Evolutionary conservation across 2,888 invertebrate genomes (phyloP).

Genomic region (Pheosia tremula): DNA sequence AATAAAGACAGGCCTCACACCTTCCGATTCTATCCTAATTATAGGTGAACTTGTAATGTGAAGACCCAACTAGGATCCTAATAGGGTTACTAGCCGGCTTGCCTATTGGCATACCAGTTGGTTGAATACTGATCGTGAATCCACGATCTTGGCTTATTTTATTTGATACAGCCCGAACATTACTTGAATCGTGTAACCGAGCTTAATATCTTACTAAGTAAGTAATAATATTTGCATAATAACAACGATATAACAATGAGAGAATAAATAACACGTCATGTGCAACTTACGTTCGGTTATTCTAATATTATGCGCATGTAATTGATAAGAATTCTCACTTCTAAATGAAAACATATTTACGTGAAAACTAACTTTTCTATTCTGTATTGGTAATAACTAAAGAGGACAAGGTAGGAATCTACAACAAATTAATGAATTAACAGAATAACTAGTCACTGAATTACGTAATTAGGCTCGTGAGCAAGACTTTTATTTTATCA

Average conservation of each 20-base stretch:
- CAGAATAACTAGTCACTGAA: not conserved
- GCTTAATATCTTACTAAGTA: too few species aligned
- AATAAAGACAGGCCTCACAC: too few species aligned
- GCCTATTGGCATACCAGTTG: too few species aligned
- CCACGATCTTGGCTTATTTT: too few species aligned
- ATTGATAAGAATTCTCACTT: slow-evolving; percentile 59
- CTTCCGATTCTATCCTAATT: too few species aligned
- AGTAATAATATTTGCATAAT: too few species aligned
- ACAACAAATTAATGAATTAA: not conserved
- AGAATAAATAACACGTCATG: not conserved
- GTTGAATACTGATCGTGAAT: too few species aligned
- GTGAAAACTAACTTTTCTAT: not conserved
- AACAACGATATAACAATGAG: not conserved
- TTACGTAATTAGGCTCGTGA: slow-evolving; percentile 20
- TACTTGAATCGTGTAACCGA: too few species aligned
- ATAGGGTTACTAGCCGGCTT: too few species aligned
- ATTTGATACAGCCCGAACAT: too few species aligned
- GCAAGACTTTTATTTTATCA: slow-evolving; percentile 2
- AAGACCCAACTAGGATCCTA: too few species aligned
- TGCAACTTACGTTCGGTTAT: slow-evolving; percentile 60
- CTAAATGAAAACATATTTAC: slow-evolving; percentile 64
- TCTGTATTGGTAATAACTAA: not conserved
- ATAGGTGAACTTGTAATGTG: too few species aligned
- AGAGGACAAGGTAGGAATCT: not conserved
- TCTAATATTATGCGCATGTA: slow-evolving; percentile 64